Conservation (phyloP, 2,113 vertebrate species). For the Mus pahari region DNA sequence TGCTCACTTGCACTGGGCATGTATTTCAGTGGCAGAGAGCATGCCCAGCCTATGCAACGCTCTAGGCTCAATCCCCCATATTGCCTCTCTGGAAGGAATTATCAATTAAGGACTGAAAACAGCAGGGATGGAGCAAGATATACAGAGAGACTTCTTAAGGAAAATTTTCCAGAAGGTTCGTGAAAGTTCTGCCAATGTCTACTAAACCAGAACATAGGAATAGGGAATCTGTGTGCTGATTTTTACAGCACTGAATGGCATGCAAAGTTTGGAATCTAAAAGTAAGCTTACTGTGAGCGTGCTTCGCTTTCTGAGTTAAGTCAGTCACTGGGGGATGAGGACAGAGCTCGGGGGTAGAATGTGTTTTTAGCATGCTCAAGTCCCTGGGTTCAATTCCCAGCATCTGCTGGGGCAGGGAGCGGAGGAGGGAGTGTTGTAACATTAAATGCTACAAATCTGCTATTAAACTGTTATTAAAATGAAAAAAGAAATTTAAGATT, state of each 20-base stretch:
- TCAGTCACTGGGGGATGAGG: background rate
- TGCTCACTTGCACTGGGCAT: background rate
- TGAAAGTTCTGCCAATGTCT: constrained; percentile 13
- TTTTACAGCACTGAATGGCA: background rate
- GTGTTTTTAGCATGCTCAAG: background rate
- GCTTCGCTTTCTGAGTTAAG: background rate
- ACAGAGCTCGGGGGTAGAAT: background rate
- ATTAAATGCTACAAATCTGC: constrained; percentile 34
- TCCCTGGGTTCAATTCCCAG: background rate
- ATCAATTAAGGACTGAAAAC: constrained; percentile 24
- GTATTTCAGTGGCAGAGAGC: background rate
- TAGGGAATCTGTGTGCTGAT: background rate
- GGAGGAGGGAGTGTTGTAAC: background rate
- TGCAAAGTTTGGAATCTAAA: constrained; percentile 38
- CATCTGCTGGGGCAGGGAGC: background rate
- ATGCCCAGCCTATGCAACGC: background rate
- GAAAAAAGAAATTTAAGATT: background rate
- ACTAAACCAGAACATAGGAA: background rate
- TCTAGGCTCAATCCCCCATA: background rate
- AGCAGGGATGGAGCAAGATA: background rate
- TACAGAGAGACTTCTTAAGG: background rate
- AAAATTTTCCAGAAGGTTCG: background rate
- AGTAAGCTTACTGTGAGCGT: constrained; percentile 22
- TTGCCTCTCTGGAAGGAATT: background rate
- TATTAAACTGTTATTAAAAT: constrained; percentile 45